Evolutionary conservation across 1,140 invertebrate genomes (phyloP).

Genomic region (Nasonia longicornis): DNA sequence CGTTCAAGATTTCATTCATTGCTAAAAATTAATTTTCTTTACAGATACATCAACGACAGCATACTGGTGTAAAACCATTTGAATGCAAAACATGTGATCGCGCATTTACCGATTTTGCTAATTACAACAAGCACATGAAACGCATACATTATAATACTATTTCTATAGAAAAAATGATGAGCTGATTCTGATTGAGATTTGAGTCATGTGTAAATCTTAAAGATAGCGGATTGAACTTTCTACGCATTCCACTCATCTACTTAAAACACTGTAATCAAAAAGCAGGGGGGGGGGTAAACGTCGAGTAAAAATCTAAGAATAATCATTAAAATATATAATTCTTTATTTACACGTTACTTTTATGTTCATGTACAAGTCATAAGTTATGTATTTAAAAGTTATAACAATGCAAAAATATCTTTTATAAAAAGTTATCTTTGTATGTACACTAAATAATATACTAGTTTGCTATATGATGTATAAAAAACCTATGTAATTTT

Average conservation of each 20-base stretch:
- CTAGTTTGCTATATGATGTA: not conserved
- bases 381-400: slow-evolving; percentile 30
- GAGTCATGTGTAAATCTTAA: not conserved
- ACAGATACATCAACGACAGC: slow-evolving; percentile 71
- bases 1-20: not conserved
- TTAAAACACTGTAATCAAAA: too few species aligned
- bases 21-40: not conserved
- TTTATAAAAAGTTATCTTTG: slow-evolving; percentile 35
- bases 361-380: slow-evolving; percentile 6
- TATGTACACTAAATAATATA: slow-evolving; percentile 28
- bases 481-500: not conserved
- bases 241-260: too few species aligned
- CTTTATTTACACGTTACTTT: slow-evolving; percentile 20
- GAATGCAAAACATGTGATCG: slow-evolving; percentile 72
- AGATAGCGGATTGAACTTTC: too few species aligned
- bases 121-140: slow-evolving; percentile 84
- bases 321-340: slow-evolving; percentile 38
- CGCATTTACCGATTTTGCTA: slow-evolving; percentile 79
- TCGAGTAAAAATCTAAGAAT: not conserved
- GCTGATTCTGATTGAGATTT: slow-evolving; percentile 20
- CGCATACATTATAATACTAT: slow-evolving; percentile 67
- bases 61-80: slow-evolving; percentile 75
- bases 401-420: slow-evolving; percentile 36
- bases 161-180: not conserved
- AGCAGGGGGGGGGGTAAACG: not conserved